Conservation (phyloP, 2,113 vertebrate species). For the Callaeas wilsoni region DNA sequence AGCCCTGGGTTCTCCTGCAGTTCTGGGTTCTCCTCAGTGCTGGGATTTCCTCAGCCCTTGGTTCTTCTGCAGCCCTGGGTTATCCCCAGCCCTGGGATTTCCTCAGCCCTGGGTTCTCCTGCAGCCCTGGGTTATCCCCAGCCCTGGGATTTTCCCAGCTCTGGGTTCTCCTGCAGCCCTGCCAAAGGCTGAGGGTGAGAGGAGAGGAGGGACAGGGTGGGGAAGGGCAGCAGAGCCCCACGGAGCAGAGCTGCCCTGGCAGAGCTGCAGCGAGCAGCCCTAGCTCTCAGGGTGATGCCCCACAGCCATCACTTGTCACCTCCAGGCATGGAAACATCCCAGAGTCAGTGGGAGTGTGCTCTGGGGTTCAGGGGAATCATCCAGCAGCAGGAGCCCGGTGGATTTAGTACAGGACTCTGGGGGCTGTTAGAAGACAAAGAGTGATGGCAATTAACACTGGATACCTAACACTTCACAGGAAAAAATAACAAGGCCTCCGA, state of each 20-base stretch:
- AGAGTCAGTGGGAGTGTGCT: neutral
- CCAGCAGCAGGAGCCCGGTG: neutral
- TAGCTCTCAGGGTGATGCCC: neutral
- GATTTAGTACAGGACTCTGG: neutral
- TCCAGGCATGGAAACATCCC: neutral
- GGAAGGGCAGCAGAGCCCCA: neutral
- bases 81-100: no score
- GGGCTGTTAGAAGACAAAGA: neutral
- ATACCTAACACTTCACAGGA: no score
- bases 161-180: neutral
- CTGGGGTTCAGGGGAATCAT: neutral
- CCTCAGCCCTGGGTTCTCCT: no score
- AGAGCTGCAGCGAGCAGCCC: no score
- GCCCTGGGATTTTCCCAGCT: accelerated
- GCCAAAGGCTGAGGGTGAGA: neutral
- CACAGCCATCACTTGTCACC: neutral
- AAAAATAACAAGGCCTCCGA: neutral
- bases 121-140: no score
- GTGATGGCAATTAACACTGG: neutral
- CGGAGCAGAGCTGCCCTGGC: accelerated
- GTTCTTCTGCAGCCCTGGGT: no score
- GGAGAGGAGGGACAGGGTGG: neutral
- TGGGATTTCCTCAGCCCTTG: neutral
- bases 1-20: neutral
- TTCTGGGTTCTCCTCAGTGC: accelerated